Base-by-base conservation (phyloP, 2,797 vertebrate genomes). In the Artibeus jamaicensis region DNA sequence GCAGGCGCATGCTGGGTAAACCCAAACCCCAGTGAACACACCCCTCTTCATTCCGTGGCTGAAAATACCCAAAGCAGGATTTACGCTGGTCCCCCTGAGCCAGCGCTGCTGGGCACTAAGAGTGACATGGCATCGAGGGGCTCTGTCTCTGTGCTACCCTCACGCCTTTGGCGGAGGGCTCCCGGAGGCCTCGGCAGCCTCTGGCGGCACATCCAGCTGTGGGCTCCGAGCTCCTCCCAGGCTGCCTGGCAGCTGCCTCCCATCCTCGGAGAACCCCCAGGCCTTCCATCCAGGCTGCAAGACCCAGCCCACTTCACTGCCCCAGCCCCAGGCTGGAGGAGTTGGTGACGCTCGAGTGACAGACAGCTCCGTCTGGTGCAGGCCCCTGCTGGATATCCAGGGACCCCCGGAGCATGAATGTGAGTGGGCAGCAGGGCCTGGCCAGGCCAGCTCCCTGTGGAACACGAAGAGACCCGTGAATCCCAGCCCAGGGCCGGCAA, bases 81-180 rank as follows among this genome's bases (percentile, higher is more conserved):
- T 94, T 70, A 22, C 0, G 10, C n/a, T 73, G 22, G 7, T 89
- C 29, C 39, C 53, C 19, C 29, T 0, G 53, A 90, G 32, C 34
- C 34, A 92, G 44, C 73, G 73, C 67, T 48, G 22, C 9, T 9
- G 3, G 50, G 46, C 4, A 4, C 24, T 29, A 3, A 73, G n/a
- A n/a, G n/a, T n/a, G n/a, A n/a, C n/a, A 0, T 50, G 15, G 29
- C 37, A 26, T 5, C 0, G 7, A 59, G 16, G 6, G 4, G 19
- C 39, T 32, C 39, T 71, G 29, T 39, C 50, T 84, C 65, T 37
- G 5, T 11, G 53, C 18, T 24, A 34, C 16, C 16, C 14, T 55
- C 4, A 11, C 68, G 34, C 37, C 67, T 37, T 24, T 1, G 26
- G 50, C 1, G 3, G 21, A 62, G 34, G 65, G 19, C 29, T 46